Base-by-base conservation (phyloP, 1,140 invertebrate genomes). In the Mamestra configurata region DNA sequence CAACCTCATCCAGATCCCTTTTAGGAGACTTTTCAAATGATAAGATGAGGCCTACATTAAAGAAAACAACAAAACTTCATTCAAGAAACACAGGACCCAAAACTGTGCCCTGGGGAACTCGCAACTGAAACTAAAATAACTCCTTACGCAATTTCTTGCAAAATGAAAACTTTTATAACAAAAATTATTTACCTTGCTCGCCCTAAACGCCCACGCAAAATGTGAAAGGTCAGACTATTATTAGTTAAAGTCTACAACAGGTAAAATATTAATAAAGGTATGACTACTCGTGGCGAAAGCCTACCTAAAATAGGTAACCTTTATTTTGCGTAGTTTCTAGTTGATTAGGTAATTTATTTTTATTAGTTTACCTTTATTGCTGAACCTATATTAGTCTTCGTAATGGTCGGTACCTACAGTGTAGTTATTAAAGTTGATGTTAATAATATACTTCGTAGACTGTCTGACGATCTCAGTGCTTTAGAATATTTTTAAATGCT, bases 221-320 rank as follows among this genome's bases (percentile, higher is more conserved):
- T 40, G 40, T 20, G 5, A 66, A 66, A 66, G 61, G 61, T 66
- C 61, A 66, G 18, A 13, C 5, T 40, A 40, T 20, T 66, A 20
- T 40, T 40, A 40, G 15, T 37, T 22, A 2, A n/a, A 5, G 18
- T 22, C 2, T 40, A 40, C 18, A 20, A n/a, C 35, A 18, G 4
- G 18, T 66, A 20, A 20, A 49, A 49, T 46, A 49, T 46, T 70
- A 70, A 15, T 46, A 27, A 31, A 70, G 35, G 35, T n/a, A 6
- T 22, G 10, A n/a, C 15, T 3, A 20, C 8, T 37, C 11, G 13
- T 66, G 1, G 20, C 10, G 18, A 64, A 64, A 64, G n/a, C 13
- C 3, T 49, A n/a, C 4, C 43, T 49, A n/a, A 49, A 49, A 40
- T 40, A 40, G 4, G 10, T 49, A n/a, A 15, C 4, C 40, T n/a